Percentiles rank a stretch among this genome's conserved stretches.
These are phyloP conservation scores for Callimorpha dominula DNA, from an alignment of 2,888 invertebrate genomes.

Conservation along the genomic window DNA sequence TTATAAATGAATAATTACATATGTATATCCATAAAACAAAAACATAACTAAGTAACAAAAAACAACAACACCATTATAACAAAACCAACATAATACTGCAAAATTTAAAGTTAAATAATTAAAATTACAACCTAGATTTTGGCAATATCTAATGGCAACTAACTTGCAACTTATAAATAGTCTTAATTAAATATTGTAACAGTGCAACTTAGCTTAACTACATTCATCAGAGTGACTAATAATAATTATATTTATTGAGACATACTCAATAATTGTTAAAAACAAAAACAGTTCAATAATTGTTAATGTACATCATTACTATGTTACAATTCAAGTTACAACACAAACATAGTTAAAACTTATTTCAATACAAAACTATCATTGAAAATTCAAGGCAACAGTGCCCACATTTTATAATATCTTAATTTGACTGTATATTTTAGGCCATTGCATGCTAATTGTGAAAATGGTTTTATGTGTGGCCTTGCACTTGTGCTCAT, in stretches of 20 bases:
- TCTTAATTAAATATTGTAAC: not conserved
- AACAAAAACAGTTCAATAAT: not conserved
- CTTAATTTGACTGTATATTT: conserved; percentile 11
- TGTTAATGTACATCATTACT: not conserved
- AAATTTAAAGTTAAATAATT: not conserved
- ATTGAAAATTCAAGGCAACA: conserved; percentile 22
- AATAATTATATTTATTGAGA: not conserved
- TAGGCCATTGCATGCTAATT: conserved; percentile 19
- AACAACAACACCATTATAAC: not conserved
- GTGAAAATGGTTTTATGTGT: conserved; percentile 13
- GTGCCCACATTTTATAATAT: conserved; percentile 11
- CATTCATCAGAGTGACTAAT: not conserved
- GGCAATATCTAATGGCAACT: not conserved
- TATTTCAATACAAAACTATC: conserved; percentile 21
- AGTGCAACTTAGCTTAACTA: not conserved
- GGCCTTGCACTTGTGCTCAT: conserved; percentile 51
- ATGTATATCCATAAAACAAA: not conserved
- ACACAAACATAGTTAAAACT: conserved; percentile 12
- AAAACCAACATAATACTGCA: not conserved
- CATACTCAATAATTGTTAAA: too few species aligned
- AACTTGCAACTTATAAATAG: not conserved
- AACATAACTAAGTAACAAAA: not conserved
- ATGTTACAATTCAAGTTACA: conserved; percentile 18
- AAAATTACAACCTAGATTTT: not conserved
- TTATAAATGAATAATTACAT: conserved; percentile 17